phyloP scores from a whole-genome alignment of 1,140 invertebrate genomes.

The Neodiprion virginianus region DNA sequence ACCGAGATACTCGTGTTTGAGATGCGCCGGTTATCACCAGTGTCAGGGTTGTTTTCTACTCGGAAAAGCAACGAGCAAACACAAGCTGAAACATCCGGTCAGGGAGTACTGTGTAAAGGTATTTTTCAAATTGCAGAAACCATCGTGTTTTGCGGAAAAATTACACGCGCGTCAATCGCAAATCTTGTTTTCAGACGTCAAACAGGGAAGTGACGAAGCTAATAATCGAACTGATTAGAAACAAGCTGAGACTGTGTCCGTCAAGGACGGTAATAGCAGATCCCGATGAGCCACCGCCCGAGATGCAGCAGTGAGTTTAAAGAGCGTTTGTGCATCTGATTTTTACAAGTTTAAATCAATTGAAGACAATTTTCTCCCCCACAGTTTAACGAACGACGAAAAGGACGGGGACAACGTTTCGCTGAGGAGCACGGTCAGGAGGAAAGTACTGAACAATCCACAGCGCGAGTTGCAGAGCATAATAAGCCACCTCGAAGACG shows the following conservation, averaged over 20 bases:
- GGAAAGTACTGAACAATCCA: conserved; percentile 53
- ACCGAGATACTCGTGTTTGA: conserved; percentile 74
- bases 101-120: conserved; percentile 79
- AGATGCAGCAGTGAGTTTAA: conserved; percentile 23
- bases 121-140: conserved; percentile 21
- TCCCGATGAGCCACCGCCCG: conserved; percentile 42
- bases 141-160: background rate
- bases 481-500: conserved; percentile 62
- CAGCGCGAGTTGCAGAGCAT: conserved; percentile 64
- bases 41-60: conserved; percentile 84
- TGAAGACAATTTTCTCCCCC: background rate
- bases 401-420: conserved; percentile 41
- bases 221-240: conserved; percentile 60
- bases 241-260: conserved; percentile 57
- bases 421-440: conserved; percentile 48
- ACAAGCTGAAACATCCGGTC: conserved; percentile 78
- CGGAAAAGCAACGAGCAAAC: conserved; percentile 72
- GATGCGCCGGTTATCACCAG: conserved; percentile 79
- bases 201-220: conserved; percentile 61
- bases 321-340: too few species aligned
- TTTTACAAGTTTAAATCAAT: too few species aligned
- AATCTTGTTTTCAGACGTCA: conserved; percentile 49
- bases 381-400: conserved; percentile 39
- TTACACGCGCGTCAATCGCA: background rate
- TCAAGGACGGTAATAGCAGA: conserved; percentile 37